Conservation (phyloP, 2,888 invertebrate species). For the Anorthoa munda region DNA sequence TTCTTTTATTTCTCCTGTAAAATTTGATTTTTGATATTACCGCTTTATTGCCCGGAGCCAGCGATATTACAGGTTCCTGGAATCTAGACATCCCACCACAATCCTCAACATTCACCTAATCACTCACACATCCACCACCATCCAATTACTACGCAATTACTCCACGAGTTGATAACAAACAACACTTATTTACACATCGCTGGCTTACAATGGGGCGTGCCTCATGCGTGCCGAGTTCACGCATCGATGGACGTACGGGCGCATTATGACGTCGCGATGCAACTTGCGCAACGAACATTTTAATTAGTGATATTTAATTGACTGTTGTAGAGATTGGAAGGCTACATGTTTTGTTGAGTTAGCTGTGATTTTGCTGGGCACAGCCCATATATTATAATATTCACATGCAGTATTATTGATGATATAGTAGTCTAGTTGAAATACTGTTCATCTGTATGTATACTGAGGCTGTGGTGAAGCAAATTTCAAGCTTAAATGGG, state of each 20-base stretch:
- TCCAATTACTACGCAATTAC: constrained; percentile 73
- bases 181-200: constrained; percentile 69
- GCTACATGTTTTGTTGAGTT: constrained; percentile 16
- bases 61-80: not conserved
- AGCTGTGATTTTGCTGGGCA: not conserved
- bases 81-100: not conserved
- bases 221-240: constrained; percentile 55
- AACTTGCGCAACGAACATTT: constrained; percentile 53
- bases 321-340: constrained; percentile 22
- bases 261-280: constrained; percentile 61
- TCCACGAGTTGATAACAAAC: constrained; percentile 68
- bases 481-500: not conserved
- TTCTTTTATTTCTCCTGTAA: too few relatives aligned
- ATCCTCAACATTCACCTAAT: constrained; percentile 17
- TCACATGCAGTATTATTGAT: too few relatives aligned
- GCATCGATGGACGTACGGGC: constrained; percentile 68
- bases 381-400: too few relatives aligned
- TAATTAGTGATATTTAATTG: constrained; percentile 64
- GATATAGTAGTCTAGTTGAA: too few relatives aligned
- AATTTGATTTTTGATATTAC: too few relatives aligned
- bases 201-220: constrained; percentile 63
- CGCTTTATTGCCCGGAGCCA: too few relatives aligned
- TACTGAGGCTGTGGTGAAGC: not conserved
- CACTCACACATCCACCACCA: constrained; percentile 29
- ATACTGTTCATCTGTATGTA: too few relatives aligned